Percentiles rank a stretch among this genome's conserved stretches.
These are phyloP conservation scores for Colius striatus DNA, from an alignment of 2,113 vertebrate species.

Conservation along the genomic window DNA sequence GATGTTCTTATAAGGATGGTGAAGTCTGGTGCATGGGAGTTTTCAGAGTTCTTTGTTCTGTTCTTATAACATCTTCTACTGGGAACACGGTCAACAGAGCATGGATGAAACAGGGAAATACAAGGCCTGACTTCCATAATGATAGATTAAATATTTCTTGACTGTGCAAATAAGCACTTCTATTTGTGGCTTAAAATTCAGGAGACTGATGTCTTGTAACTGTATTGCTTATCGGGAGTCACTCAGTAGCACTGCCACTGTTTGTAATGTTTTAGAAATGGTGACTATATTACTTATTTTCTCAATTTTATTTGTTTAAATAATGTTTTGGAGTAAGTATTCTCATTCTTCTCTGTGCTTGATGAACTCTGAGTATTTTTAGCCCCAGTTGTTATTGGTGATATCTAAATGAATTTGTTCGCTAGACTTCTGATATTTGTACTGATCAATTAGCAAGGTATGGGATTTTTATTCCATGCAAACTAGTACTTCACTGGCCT, in stretches of 20 bases:
- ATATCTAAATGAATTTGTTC: neutral
- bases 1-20: neutral
- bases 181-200: neutral
- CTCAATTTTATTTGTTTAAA: neutral
- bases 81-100: neutral
- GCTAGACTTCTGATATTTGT: neutral
- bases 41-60: neutral
- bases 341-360: neutral
- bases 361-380: neutral
- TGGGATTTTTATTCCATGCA: neutral
- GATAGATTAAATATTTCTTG: neutral
- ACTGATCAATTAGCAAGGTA: neutral
- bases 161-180: neutral
- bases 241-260: neutral
- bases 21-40: rapidly evolving
- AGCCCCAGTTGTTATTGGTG: neutral
- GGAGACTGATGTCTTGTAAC: neutral
- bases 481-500: neutral
- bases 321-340: neutral
- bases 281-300: neutral
- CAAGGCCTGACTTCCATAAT: neutral
- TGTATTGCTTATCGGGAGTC: neutral
- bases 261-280: neutral
- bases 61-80: neutral
- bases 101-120: neutral